A percentile compares a stretch with the other conserved stretches of the same genome.
Conservation (phyloP, 2,888 invertebrate species). For the Hoplodrina ambigua region DNA sequence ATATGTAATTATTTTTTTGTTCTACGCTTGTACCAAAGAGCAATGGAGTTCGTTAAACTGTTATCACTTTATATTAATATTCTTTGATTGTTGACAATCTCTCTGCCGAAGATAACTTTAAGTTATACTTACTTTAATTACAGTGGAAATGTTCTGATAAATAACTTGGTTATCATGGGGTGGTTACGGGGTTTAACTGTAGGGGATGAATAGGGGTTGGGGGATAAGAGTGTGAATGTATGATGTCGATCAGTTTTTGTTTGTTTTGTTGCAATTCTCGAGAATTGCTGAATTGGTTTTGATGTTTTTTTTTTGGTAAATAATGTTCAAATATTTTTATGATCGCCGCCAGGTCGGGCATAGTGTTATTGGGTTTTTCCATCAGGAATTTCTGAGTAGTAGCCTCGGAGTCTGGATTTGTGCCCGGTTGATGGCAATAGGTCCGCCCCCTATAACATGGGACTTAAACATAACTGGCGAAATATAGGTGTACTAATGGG, state of each 20-base stretch:
- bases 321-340: background rate
- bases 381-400: too few species aligned
- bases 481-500: too few species aligned
- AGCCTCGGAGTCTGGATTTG: too few species aligned
- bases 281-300: background rate
- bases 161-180: conserved; percentile 23
- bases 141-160: conserved; percentile 59
- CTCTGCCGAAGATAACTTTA: conserved; percentile 71
- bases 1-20: conserved; percentile 73
- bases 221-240: background rate
- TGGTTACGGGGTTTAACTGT: background rate
- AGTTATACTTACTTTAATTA: conserved; percentile 66
- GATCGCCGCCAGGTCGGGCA: too few species aligned
- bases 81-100: conserved; percentile 88
- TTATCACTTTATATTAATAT: conserved; percentile 82
- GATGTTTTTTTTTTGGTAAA: background rate
- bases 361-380: too few species aligned
- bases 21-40: conserved; percentile 78
- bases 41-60: conserved; percentile 83
- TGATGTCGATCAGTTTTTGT: background rate
- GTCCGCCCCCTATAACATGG: too few species aligned
- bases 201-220: background rate
- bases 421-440: too few species aligned
- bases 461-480: too few species aligned
- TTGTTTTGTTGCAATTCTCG: background rate